Conservation (phyloP, 2,113 vertebrate genomes). For the Urocitellus parryii region DNA sequence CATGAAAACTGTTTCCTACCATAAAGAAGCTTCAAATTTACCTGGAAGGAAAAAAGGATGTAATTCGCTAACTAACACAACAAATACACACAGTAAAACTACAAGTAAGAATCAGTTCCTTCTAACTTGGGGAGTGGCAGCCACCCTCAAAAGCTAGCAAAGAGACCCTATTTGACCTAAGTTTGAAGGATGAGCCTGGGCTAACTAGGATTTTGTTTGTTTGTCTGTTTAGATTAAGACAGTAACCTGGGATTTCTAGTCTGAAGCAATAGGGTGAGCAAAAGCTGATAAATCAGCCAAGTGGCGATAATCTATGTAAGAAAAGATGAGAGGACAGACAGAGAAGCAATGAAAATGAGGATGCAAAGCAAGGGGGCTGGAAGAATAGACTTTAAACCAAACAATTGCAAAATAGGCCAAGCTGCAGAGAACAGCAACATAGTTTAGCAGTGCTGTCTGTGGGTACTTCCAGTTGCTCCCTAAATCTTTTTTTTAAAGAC, state of each 20-base stretch:
- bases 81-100: not conserved
- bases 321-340: not conserved
- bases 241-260: not conserved
- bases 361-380: accelerated
- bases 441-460: not conserved
- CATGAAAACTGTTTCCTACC: not conserved
- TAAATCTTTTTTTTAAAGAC: not conserved
- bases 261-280: not conserved
- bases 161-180: not conserved
- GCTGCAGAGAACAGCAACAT: not conserved
- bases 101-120: not conserved
- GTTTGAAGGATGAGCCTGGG: not conserved
- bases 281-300: not conserved
- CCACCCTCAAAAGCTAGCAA: not conserved
- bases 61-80: not conserved
- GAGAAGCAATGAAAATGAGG: not conserved
- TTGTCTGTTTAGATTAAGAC: not conserved
- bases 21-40: conserved; percentile 30
- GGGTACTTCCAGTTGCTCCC: not conserved
- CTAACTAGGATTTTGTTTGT: not conserved
- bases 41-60: not conserved
- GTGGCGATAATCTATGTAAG: not conserved
- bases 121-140: not conserved
- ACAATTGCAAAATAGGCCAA: not conserved
- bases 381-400: conserved; percentile 12